A percentile compares a stretch with the other conserved stretches of the same genome.
Conservation (phyloP, 2,113 vertebrate genomes). For the Tachuris rubrigastra region DNA sequence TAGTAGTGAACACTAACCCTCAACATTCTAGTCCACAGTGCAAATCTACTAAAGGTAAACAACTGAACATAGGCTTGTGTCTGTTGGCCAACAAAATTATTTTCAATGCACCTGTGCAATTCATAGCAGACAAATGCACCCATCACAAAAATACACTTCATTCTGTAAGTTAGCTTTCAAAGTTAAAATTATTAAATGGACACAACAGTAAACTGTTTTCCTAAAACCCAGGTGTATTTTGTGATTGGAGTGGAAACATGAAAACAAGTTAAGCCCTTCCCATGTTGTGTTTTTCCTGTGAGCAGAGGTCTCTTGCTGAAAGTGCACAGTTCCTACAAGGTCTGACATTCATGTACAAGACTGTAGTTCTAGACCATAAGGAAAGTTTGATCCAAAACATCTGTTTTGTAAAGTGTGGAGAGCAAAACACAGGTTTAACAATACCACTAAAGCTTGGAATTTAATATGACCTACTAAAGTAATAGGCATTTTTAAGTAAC, state of each 20-base stretch:
- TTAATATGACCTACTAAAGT: background rate
- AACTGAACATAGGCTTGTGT: background rate
- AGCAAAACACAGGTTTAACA: background rate
- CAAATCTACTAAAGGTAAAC: background rate
- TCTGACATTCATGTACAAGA: background rate
- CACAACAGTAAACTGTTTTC: background rate
- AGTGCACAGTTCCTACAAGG: background rate
- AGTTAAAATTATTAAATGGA: background rate
- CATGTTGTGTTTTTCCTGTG: background rate
- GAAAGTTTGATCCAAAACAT: background rate
- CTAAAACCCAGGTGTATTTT: background rate
- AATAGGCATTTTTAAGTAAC: background rate
- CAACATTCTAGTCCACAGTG: background rate
- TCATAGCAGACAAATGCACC: background rate
- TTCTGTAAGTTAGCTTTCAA: background rate
- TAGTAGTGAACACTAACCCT: background rate
- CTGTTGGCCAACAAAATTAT: background rate
- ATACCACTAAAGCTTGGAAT: background rate
- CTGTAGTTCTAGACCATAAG: background rate
- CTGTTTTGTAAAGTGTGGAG: background rate
- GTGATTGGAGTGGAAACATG: background rate
- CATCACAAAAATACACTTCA: background rate
- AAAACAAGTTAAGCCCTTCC: background rate
- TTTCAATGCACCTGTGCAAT: background rate
- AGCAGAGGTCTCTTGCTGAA: background rate